Evolutionary conservation across 2,113 vertebrate species (phyloP).

Genomic region (Epinephelus moara): DNA sequence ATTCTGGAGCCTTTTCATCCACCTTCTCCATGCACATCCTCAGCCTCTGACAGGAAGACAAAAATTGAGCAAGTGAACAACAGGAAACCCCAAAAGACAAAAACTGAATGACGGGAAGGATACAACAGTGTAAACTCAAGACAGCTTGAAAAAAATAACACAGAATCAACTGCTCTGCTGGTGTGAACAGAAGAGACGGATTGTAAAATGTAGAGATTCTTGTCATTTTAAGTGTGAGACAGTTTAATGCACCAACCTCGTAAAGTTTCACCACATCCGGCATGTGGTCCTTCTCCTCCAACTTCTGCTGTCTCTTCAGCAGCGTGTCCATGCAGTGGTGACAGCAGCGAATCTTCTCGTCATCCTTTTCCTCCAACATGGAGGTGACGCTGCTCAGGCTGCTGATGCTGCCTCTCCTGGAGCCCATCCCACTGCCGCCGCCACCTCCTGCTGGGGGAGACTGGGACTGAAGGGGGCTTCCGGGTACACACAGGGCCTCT

Average conservation of each 20-base stretch:
- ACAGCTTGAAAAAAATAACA: constrained; percentile 22
- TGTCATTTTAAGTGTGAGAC: not conserved
- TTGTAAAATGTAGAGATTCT: not conserved
- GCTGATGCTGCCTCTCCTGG: constrained; percentile 92
- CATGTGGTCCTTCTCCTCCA: constrained; percentile 91
- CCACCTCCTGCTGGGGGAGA: constrained; percentile 62
- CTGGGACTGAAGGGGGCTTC: constrained; percentile 86
- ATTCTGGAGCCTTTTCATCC: constrained; percentile 95
- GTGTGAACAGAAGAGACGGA: not conserved
- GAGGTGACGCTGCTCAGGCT: constrained; percentile 95
- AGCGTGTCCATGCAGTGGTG: constrained; percentile 93
- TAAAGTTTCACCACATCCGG: constrained; percentile 94
- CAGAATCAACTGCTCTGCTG: not conserved
- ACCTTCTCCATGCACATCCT: constrained; percentile 94
- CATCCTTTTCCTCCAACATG: constrained; percentile 94
- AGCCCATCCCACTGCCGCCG: constrained; percentile 84
- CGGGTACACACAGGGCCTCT: constrained; percentile 87
- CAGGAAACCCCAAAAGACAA: constrained; percentile 51
- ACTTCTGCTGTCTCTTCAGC: constrained; percentile 91
- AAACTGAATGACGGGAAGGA: constrained; percentile 44
- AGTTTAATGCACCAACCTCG: constrained; percentile 83
- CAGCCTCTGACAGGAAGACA: constrained; percentile 89
- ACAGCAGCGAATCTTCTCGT: constrained; percentile 95
- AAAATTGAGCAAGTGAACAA: constrained; percentile 33
- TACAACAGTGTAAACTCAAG: constrained; percentile 36